Evolutionary conservation across 2,113 vertebrate genomes (phyloP), one percentile per base, ranked within the genome.

Genomic region (Damaliscus lunatus): DNA sequence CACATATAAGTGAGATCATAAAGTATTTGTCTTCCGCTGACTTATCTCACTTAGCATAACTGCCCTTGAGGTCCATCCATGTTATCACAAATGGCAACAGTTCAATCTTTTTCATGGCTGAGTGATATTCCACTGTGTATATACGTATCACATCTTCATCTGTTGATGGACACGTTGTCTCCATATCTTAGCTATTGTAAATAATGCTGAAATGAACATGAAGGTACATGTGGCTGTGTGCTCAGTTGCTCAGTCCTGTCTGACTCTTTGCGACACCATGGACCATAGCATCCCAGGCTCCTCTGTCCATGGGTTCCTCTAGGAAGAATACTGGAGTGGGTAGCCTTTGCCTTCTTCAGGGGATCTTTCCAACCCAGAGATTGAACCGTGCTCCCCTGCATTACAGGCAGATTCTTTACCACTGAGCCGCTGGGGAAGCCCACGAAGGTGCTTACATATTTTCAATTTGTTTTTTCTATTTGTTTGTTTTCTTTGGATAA

Each of bases 341-440:
- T 36, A 36, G n/a, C n/a, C 64, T 71, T 71, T 71, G 9, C 64
- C 17, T 71, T 71, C 67, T 36, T 71, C n/a, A 40, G 10, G 19
- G n/a, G 5, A 71, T 40, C 67, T 71, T 71, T 9, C n/a, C 19
- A 5, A 71, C 67, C n/a, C n/a, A 71, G 67, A 71, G 67, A 71
- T 71, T 10, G 0, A 21, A 71, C 3, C 9, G 0, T 3, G 67
- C 19, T 36, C 19, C 6, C 67, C n/a, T 71, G 10, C 67, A 40
- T 11, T 40, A 4, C 67, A 71, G 64, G n/a, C 17, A 36, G 64
- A 71, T 71, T 71, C 64, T 71, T 48, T 3, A 57, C 55, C 21
- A 0, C 55, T 57, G 55, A 36, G n/a, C 64, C n/a, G 6, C n/a
- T 71, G 67, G 19, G 19, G 10, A 36, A 71, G 67, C 9, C 67